Conservation (phyloP, 2,113 vertebrate species). For the Strix uralensis region DNA sequence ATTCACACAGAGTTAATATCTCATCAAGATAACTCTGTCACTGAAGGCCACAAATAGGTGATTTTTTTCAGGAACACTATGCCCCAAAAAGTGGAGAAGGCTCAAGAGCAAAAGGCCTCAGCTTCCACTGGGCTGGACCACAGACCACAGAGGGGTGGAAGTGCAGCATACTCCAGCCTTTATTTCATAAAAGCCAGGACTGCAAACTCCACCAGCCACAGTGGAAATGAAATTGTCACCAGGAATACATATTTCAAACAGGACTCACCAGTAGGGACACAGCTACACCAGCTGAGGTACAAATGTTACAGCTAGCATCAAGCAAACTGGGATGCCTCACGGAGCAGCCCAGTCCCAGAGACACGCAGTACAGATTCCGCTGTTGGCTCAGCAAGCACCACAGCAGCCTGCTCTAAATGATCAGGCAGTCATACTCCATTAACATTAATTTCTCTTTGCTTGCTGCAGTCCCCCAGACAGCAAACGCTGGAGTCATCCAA, state of each 20-base stretch:
- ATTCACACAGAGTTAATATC: neutral
- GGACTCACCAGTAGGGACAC: neutral
- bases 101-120: neutral
- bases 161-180: neutral
- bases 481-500: neutral
- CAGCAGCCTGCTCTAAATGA: neutral
- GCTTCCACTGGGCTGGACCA: neutral
- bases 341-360: neutral
- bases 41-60: rapidly evolving
- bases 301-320: neutral
- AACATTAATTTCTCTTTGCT: neutral
- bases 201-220: neutral
- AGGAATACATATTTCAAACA: rapidly evolving
- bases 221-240: neutral
- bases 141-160: neutral
- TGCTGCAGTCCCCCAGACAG: neutral
- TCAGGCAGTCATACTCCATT: neutral
- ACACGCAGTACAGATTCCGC: neutral
- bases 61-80: neutral
- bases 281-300: neutral
- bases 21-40: neutral
- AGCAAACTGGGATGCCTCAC: neutral
- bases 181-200: neutral
- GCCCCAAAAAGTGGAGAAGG: neutral
- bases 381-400: neutral